These are phyloP conservation scores for Beaufortia kweichowensis DNA, from an alignment of 2,113 vertebrate genomes.

Conservation along the genomic window DNA sequence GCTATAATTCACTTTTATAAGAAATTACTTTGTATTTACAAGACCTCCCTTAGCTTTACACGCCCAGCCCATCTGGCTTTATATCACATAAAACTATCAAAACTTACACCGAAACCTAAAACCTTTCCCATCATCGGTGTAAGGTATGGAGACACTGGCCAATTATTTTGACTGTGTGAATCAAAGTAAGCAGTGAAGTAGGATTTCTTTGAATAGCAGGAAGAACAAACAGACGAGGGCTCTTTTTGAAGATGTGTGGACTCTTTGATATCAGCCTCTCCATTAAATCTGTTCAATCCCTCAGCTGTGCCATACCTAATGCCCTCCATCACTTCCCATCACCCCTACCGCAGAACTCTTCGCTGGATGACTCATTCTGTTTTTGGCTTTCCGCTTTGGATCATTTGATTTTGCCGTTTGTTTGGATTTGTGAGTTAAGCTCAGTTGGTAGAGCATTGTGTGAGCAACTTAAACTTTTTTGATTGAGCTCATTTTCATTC, in stretches of 20 bases:
- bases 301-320: slow-evolving; percentile 1
- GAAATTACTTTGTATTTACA: too few relatives aligned
- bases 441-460: too few relatives aligned
- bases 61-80: background rate
- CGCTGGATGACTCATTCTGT: background rate
- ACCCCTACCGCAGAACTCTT: background rate
- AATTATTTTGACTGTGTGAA: slow-evolving; percentile 41
- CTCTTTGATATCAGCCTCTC: slow-evolving; percentile 44
- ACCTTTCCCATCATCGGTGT: background rate
- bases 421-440: background rate
- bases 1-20: too few relatives aligned
- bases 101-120: slow-evolving; percentile 15
- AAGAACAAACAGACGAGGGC: slow-evolving; percentile 16
- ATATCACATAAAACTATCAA: background rate
- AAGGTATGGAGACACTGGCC: slow-evolving; percentile 15
- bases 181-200: slow-evolving; percentile 33
- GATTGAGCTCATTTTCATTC: background rate
- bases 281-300: slow-evolving; percentile 35
- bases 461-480: too few relatives aligned
- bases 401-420: background rate
- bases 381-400: background rate
- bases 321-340: slow-evolving; percentile 14
- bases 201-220: slow-evolving; percentile 7
- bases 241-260: slow-evolving; percentile 41
- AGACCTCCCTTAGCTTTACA: background rate